phyloP scores from a whole-genome alignment of 2,113 vertebrate species.

The Hypomesus transpacificus region DNA sequence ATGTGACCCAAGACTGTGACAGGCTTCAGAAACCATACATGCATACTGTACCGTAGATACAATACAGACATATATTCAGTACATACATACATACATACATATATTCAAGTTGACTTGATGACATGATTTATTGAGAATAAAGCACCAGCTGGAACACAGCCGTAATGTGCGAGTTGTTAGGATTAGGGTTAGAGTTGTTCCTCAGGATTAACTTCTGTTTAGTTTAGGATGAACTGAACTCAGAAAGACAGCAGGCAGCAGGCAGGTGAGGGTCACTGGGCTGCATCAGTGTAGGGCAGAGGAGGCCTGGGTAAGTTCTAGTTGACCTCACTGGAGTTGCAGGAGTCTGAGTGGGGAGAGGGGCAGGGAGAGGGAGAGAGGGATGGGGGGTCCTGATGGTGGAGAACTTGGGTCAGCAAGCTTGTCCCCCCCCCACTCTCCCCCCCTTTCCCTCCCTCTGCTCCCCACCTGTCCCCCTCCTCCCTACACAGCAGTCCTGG shows the following conservation, averaged over 20 bases:
- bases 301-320: constrained; percentile 51
- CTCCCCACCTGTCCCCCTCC: constrained; percentile 47
- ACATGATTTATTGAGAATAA: no score
- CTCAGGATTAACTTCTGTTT: no score
- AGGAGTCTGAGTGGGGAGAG: constrained; percentile 70
- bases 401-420: constrained; percentile 67
- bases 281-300: constrained; percentile 31
- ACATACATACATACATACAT: no score
- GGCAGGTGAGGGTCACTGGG: not conserved
- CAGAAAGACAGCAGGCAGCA: no score
- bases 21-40: not conserved
- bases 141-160: no score
- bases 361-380: constrained; percentile 40
- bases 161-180: no score
- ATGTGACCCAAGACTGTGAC: not conserved
- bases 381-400: constrained; percentile 69
- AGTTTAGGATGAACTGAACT: no score
- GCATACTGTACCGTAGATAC: no score
- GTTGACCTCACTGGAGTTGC: constrained; percentile 69
- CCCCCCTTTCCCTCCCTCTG: constrained; percentile 61
- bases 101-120: no score
- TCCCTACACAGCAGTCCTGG: constrained; percentile 13
- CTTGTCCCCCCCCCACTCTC: constrained; percentile 54
- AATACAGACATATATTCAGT: no score
- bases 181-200: no score